Evolutionary conservation across 2,888 invertebrate genomes (phyloP).

Genomic region (Neoaliturus tenellus): DNA sequence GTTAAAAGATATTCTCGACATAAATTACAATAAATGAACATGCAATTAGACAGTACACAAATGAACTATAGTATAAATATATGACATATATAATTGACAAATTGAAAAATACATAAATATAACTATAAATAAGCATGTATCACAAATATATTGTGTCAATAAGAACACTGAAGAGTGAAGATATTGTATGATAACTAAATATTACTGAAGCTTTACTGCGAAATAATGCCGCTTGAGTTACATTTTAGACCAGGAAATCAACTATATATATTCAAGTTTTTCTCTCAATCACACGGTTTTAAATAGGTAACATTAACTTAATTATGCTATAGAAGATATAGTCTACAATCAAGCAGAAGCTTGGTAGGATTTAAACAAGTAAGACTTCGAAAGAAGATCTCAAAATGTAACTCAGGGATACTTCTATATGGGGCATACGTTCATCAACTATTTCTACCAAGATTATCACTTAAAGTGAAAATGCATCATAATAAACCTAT

Average conservation of each 20-base stretch:
- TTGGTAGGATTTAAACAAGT: no score
- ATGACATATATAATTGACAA: conserved; percentile 10
- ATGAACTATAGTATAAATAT: neutral
- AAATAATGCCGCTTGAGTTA: neutral
- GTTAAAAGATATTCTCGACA: neutral
- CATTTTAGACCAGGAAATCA: neutral
- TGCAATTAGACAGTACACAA: neutral
- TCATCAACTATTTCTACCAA: neutral
- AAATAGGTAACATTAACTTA: no score
- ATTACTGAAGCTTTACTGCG: neutral
- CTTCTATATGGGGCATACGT: neutral
- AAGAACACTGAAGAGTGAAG: neutral
- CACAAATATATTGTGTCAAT: conserved; percentile 1
- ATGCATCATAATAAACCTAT: conserved; percentile 17
- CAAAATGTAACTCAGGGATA: neutral
- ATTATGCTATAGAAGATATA: no score
- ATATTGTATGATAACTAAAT: neutral
- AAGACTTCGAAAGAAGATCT: neutral
- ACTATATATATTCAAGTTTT: neutral
- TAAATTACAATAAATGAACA: neutral
- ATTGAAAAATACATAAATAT: neutral
- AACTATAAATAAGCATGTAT: conserved; percentile 13
- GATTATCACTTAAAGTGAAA: neutral
- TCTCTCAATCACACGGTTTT: no score
- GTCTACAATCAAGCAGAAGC: no score